Evolutionary conservation across 1,140 invertebrate genomes (phyloP), one percentile per base, ranked within the genome.

Genomic region (Pteromalus puparum): DNA sequence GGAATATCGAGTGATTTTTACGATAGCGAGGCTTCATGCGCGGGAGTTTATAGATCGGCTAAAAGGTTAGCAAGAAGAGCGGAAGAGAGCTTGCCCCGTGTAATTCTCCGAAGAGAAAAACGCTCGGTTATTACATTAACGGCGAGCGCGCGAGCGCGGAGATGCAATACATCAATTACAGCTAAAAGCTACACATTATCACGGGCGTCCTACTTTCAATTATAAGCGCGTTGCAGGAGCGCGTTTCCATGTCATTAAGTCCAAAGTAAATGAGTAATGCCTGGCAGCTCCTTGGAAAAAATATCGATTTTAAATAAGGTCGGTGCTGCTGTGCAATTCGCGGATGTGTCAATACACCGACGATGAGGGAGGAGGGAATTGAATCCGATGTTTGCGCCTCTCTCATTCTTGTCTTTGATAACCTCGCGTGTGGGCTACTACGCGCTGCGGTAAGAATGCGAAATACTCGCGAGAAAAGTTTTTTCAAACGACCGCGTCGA

Each of bases 241-340:
- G 12, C n/a, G 34, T 74, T 76, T 75, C 46, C 48, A 67, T 82
- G 76, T 82, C 81, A 83, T 83, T 83, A 78, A 61, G 65, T 79
- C 67, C 2, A 18, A 70, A 70, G 53, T 61, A 61, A 61, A 61
- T 61, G 53, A n/a, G 53, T n/a, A 61, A 61, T 61, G 53, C 53
- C 53, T n/a, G 53, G 18, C 21, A 61, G 13, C 18, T 53, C 53
- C 15, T 61, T 61, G 53, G 18, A n/a, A 61, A 61, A 61, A 53
- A 53, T 53, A 53, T 61, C 53, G 6, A n/a, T 61, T 18, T 61
- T 61, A n/a, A 21, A 18, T 61, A 18, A 61, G 53, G 6, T 48
- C 46, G 15, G 48, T 3, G 48, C 48, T 1, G 1, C 5, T 53
- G 48, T 48, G 18, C 1, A 18, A 15, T n/a, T 4, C 21, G 53